Conservation (phyloP, 2,113 vertebrate genomes). For the Jacana jacana region DNA sequence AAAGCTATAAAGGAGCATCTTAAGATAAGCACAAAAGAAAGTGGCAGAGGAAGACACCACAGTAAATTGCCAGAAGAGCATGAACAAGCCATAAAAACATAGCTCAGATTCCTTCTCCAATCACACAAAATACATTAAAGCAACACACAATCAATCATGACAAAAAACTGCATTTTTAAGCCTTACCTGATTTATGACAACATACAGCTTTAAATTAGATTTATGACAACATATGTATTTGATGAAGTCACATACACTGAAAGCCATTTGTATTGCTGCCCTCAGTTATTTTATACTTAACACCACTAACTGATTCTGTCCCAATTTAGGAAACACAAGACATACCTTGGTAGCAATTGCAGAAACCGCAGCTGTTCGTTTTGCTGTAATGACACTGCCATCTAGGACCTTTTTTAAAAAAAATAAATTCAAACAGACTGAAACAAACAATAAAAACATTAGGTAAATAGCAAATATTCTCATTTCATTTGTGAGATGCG, state of each 20-base stretch:
- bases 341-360: constrained; percentile 94
- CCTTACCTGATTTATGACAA: too few species aligned
- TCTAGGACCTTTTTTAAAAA: constrained; percentile 82
- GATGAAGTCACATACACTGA: not conserved
- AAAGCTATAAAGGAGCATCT: not conserved
- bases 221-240: too few species aligned
- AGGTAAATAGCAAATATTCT: not conserved
- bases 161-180: not conserved
- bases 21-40: not conserved
- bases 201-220: too few species aligned
- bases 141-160: not conserved
- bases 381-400: constrained; percentile 88
- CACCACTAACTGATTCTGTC: not conserved
- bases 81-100: not conserved
- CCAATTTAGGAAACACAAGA: not conserved
- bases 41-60: not conserved
- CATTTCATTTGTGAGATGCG: not conserved
- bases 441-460: not conserved
- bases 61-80: not conserved
- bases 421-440: not conserved
- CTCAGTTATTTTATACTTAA: not conserved
- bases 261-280: not conserved
- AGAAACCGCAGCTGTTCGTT: constrained; percentile 90
- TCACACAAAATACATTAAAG: not conserved
- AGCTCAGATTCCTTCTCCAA: not conserved